These are phyloP conservation scores for Hippopotamyrus pictus DNA, from an alignment of 2,797 vertebrate genomes.

Conservation along the genomic window DNA sequence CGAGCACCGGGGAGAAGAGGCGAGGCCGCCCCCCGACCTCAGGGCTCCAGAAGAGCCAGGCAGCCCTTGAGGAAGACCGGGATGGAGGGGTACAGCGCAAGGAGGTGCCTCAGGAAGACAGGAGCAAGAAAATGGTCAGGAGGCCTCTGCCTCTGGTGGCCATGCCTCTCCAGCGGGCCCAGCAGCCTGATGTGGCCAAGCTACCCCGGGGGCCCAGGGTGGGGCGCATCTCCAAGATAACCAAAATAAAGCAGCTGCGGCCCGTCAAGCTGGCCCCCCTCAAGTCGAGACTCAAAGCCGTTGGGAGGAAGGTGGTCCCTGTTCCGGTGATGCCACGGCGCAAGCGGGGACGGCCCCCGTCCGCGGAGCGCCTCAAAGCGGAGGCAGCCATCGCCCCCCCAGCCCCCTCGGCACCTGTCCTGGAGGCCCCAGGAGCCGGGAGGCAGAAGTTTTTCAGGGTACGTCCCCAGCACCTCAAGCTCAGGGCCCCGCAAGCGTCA, in stretches of 20 bases:
- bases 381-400: conserved; percentile 55
- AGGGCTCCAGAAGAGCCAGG: conserved; percentile 55
- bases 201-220: conserved; percentile 44
- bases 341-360: conserved; percentile 82
- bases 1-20: conserved; percentile 78
- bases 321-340: conserved; percentile 74
- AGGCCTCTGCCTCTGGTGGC: conserved; percentile 72
- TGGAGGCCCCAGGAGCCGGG: conserved; percentile 53
- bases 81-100: conserved; percentile 8
- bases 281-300: conserved; percentile 83
- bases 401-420: conserved; percentile 26
- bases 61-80: conserved; percentile 60
- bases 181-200: conserved; percentile 63
- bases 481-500: conserved; percentile 41
- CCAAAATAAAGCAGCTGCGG: conserved; percentile 85
- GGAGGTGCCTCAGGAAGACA: conserved; percentile 61
- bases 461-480: conserved; percentile 50
- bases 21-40: conserved; percentile 83
- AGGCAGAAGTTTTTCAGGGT: conserved; percentile 77
- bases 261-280: conserved; percentile 83
- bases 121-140: conserved; percentile 73
- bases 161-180: conserved; percentile 43
- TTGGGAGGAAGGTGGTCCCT: conserved; percentile 63
- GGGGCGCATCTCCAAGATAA: conserved; percentile 61
- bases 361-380: conserved; percentile 83